phyloP scores from a whole-genome alignment of 1,140 invertebrate genomes.

The Fopius arisanus region DNA sequence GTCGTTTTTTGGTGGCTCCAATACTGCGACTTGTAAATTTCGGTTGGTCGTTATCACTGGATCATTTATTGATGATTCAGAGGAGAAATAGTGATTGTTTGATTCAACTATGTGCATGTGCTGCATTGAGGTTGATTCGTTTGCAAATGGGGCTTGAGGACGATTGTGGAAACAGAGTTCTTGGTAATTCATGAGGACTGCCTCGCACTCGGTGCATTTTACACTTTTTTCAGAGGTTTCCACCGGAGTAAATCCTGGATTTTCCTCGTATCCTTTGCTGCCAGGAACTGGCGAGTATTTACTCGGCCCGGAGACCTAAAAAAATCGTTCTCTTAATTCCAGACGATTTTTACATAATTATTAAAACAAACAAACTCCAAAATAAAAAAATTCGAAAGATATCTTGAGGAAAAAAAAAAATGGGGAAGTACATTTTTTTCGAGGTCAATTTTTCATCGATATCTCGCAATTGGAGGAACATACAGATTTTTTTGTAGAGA shows the following conservation, averaged over 20 bases:
- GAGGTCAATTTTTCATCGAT: too few relatives aligned
- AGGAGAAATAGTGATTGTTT: constrained; percentile 47
- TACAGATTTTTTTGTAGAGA: too few relatives aligned
- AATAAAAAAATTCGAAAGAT: too few relatives aligned
- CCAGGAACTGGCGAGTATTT: constrained; percentile 46
- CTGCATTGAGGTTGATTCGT: constrained; percentile 47
- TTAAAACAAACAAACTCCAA: too few relatives aligned
- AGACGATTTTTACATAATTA: too few relatives aligned
- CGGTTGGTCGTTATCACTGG: not conserved
- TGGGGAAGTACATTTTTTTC: too few relatives aligned
- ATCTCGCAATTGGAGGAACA: too few relatives aligned
- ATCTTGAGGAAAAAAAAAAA: too few relatives aligned
- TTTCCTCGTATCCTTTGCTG: constrained; percentile 55
- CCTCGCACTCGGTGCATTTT: constrained; percentile 54
- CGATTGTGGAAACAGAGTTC: constrained; percentile 53
- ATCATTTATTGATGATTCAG: constrained; percentile 9
- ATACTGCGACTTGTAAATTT: not conserved
- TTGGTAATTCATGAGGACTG: constrained; percentile 52
- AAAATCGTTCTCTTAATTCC: constrained; percentile 1
- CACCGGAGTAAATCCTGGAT: constrained; percentile 47
- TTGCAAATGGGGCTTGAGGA: constrained; percentile 48
- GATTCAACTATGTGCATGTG: constrained; percentile 57
- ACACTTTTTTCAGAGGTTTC: constrained; percentile 47
- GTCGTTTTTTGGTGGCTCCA: constrained; percentile 24
- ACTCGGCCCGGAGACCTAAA: constrained; percentile 51